These are phyloP conservation scores for Saturnia japonica DNA, from an alignment of 2,888 invertebrate species.

Conservation along the genomic window DNA sequence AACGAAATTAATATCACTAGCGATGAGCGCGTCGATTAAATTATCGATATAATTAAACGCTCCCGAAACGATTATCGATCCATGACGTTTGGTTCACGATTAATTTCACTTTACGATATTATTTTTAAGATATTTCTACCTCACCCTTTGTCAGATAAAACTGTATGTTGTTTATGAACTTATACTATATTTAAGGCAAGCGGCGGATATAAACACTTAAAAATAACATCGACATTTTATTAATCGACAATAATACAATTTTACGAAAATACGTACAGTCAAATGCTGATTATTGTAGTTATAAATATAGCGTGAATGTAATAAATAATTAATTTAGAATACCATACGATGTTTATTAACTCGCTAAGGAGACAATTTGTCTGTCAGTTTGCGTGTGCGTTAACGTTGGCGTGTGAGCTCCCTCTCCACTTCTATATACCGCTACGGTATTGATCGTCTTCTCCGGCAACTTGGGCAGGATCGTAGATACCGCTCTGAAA, in stretches of 20 bases:
- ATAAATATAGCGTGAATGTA: constrained; percentile 1
- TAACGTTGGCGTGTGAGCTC: neutral
- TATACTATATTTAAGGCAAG: neutral
- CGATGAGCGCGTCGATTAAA: neutral
- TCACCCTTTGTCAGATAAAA: neutral
- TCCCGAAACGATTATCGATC: neutral
- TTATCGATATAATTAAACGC: neutral
- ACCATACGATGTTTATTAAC: neutral
- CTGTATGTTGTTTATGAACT: neutral
- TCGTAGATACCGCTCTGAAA: constrained; percentile 54
- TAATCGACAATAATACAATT: neutral
- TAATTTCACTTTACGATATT: neutral
- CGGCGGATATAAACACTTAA: neutral
- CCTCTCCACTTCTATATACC: constrained; percentile 46
- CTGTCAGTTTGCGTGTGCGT: neutral
- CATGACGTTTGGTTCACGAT: too few relatives aligned
- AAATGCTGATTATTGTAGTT: neutral
- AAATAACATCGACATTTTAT: neutral
- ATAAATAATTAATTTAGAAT: neutral
- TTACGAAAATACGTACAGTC: neutral
- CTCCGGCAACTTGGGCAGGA: constrained; percentile 37
- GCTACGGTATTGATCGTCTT: constrained; percentile 41
- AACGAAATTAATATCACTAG: neutral
- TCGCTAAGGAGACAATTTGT: neutral
- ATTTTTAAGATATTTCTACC: neutral